Base-by-base conservation (phyloP, 2,113 vertebrate genomes). In the Rhadina sibilatrix region DNA sequence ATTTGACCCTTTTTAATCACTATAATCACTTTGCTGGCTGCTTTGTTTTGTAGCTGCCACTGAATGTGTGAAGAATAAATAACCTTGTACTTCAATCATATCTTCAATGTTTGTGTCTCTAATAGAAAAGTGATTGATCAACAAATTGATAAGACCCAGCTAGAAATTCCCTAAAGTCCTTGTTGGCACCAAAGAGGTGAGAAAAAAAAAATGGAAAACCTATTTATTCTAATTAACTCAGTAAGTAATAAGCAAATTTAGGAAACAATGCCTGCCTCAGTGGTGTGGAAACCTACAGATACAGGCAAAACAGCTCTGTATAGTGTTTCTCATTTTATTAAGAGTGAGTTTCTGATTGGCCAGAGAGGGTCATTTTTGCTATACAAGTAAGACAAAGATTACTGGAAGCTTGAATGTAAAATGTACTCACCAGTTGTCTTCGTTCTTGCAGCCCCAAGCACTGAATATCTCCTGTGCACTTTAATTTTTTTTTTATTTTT, bases 1-100 rank as follows among this genome's bases (percentile, higher is more conserved):
- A 21, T 83, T 88, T 96, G 85, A 87, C 76, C 88, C 69, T 86
- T 81, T 90, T 91, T 16, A 87, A 91, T 86, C 60, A 60, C 65
- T 91, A 76, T 47, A 86, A 83, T 86, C 37, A 33, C 79, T 87
- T 92, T 74, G 22, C 31, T 89, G 86, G 23, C 68, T 87, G 37
- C 72, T 92, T 95, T 71, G 33, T 90, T 90, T 90, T 87, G 69
- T 78, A 28, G 40, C 76, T 93, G 64, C 56, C 38, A 20, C 53
- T 60, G 80, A 81, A 30, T 53, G 18, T 27, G 7, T 31, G 35
- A 68, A 83, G 75, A 53, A 69, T 87, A 49, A 87, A 86, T 94
- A 93, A 90, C 69, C 47, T 93, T 88, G 42, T 77, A 63, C 63
- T 86, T 83, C 40, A 81, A 53, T 71, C 15, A 27, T 50, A 28